phyloP scores from a whole-genome alignment of 2,888 invertebrate species.

The Oscheius sp. region DNA sequence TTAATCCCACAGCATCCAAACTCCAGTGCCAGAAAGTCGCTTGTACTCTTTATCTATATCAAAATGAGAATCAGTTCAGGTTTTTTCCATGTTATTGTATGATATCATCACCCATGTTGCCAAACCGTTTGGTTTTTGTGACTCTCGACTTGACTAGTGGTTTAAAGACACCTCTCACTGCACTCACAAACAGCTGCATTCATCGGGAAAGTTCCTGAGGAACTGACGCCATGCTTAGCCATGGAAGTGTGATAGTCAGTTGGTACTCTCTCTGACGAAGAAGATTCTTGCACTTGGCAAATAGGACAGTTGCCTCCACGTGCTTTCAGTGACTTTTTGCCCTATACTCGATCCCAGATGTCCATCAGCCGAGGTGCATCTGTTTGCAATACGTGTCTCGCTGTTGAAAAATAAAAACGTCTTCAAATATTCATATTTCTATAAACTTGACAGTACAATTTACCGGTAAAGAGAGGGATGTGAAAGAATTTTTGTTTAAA shows the following conservation, averaged over 20 bases:
- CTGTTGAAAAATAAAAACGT: background rate
- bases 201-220: conserved; percentile 19
- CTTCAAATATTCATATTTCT: background rate
- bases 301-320: conserved; percentile 2
- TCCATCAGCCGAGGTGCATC: background rate
- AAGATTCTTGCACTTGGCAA: conserved; percentile 22
- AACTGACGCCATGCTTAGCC: conserved; percentile 15
- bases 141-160: background rate
- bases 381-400: no score
- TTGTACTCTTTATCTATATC: no score
- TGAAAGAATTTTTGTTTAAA: conserved; percentile 8
- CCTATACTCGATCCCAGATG: background rate
- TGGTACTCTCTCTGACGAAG: conserved; percentile 18
- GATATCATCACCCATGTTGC: no score
- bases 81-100: no score
- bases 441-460: background rate
- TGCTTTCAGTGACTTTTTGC: conserved; percentile 6
- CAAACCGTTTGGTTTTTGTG: background rate
- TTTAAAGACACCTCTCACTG: background rate
- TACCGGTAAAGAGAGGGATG: conserved; percentile 12
- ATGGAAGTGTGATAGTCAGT: conserved; percentile 30
- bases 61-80: no score
- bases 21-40: no score
- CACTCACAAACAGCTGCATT: conserved; percentile 12
- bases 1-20: no score